Evolutionary conservation across 2,888 invertebrate genomes (phyloP).

Genomic region (Callyntrura guangdongensis): DNA sequence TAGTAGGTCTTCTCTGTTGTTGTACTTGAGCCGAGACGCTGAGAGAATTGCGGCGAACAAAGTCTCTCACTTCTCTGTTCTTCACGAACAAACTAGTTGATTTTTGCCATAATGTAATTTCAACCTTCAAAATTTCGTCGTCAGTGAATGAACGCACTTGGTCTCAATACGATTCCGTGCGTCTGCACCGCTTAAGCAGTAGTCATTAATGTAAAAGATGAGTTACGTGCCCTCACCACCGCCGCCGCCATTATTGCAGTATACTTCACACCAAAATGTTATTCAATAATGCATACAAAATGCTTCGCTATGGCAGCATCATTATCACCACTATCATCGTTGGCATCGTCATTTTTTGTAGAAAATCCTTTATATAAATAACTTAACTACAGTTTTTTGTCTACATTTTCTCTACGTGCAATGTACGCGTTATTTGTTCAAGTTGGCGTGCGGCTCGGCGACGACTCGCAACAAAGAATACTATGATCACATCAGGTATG

Average conservation of each 20-base stretch:
- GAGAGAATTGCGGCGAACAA: not conserved
- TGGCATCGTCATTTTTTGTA: no score
- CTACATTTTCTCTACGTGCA: no score
- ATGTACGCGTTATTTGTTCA: no score
- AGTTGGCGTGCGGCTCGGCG: no score
- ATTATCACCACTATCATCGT: not conserved
- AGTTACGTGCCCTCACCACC: not conserved
- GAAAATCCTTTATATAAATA: no score
- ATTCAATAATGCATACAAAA: conserved; percentile 3
- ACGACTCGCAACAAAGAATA: no score
- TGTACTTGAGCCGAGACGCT: conserved; percentile 27
- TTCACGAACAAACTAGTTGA: conserved; percentile 2
- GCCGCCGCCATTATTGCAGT: no score
- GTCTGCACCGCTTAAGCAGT: not conserved
- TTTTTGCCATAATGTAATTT: conserved; percentile 5
- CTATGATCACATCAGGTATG: no score
- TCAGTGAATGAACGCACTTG: conserved; percentile 56
- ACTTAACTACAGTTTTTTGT: no score
- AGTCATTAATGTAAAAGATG: not conserved
- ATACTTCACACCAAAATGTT: not conserved
- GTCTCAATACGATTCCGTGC: conserved; percentile 22
- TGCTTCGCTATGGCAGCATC: not conserved
- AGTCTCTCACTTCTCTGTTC: not conserved
- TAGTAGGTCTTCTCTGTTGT: not conserved
- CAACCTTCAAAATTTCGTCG: conserved; percentile 43